Evolutionary conservation across 1,140 invertebrate genomes (phyloP).

Genomic region (Cephus cinctus): DNA sequence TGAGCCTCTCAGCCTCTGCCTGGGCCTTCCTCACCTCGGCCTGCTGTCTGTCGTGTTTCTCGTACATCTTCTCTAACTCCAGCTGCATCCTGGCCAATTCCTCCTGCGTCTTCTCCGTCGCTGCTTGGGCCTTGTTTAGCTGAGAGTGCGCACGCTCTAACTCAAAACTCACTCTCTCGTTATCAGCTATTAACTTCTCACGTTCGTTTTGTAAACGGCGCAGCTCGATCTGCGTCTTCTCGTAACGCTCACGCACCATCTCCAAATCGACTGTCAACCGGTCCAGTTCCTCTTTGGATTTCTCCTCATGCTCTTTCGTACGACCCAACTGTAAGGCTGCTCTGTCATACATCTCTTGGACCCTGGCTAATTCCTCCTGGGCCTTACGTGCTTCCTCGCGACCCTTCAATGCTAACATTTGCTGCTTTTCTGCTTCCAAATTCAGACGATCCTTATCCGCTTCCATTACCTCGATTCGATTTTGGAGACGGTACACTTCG

Average conservation of each 20-base stretch:
- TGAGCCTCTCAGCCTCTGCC: conserved; percentile 70
- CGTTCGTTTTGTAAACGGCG: conserved; percentile 79
- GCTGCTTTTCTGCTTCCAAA: conserved; percentile 83
- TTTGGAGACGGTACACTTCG: conserved; percentile 84
- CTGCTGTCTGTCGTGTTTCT: conserved; percentile 84
- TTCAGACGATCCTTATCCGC: conserved; percentile 83
- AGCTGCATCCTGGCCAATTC: conserved; percentile 82
- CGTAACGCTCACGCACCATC: conserved; percentile 86
- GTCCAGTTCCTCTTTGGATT: conserved; percentile 85
- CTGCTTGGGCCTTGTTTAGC: conserved; percentile 76
- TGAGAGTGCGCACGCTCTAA: conserved; percentile 80
- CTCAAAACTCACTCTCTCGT: conserved; percentile 83
- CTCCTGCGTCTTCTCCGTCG: conserved; percentile 85
- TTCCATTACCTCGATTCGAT: conserved; percentile 81
- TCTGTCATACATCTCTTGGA: conserved; percentile 86
- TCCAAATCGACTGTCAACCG: conserved; percentile 74
- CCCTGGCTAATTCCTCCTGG: conserved; percentile 78
- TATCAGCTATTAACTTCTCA: conserved; percentile 81
- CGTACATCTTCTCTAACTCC: conserved; percentile 87
- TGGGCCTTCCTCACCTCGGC: conserved; percentile 79
- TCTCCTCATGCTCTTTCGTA: conserved; percentile 87
- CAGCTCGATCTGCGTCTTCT: conserved; percentile 83
- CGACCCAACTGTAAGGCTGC: conserved; percentile 78
- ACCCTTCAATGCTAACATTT: conserved; percentile 73
- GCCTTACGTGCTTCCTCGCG: conserved; percentile 83